Evolutionary conservation across 2,888 invertebrate genomes (phyloP).

Genomic region (Morpho helenor): DNA sequence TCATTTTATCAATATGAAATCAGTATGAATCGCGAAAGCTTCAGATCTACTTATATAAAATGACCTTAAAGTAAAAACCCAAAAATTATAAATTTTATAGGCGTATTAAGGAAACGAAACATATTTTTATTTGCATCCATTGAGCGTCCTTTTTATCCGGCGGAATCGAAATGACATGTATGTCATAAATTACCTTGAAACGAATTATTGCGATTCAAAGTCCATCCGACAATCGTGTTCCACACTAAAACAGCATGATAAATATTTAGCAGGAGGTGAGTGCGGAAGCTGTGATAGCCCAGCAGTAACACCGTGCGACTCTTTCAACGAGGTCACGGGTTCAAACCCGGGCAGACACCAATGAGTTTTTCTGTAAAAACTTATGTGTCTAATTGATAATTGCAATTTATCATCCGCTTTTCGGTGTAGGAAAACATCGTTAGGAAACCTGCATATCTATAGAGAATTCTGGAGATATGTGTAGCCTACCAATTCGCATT

Average conservation of each 20-base stretch:
- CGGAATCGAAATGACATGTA: slow-evolving; percentile 18
- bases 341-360: too few relatives aligned
- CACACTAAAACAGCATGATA: slow-evolving; percentile 8
- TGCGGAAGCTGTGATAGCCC: too few relatives aligned
- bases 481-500: too few relatives aligned
- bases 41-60: neutral
- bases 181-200: slow-evolving; percentile 22
- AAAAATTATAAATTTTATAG: slow-evolving; percentile 1
- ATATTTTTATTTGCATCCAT: slow-evolving; percentile 11
- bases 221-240: slow-evolving; percentile 7
- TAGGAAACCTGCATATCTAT: too few relatives aligned
- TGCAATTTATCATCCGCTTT: too few relatives aligned
- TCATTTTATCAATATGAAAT: neutral
- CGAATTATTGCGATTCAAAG: slow-evolving; percentile 20
- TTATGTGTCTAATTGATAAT: too few relatives aligned
- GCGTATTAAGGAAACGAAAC: slow-evolving; percentile 1
- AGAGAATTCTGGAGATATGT: too few relatives aligned
- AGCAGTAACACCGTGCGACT: too few relatives aligned
- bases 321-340: too few relatives aligned
- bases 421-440: too few relatives aligned
- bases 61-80: neutral
- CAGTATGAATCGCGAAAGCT: neutral
- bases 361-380: too few relatives aligned
- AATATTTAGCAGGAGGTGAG: neutral
- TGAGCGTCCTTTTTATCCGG: slow-evolving; percentile 12